Evolutionary conservation across 1,140 invertebrate genomes (phyloP).

Genomic region (Trinorchestia longiramus): DNA sequence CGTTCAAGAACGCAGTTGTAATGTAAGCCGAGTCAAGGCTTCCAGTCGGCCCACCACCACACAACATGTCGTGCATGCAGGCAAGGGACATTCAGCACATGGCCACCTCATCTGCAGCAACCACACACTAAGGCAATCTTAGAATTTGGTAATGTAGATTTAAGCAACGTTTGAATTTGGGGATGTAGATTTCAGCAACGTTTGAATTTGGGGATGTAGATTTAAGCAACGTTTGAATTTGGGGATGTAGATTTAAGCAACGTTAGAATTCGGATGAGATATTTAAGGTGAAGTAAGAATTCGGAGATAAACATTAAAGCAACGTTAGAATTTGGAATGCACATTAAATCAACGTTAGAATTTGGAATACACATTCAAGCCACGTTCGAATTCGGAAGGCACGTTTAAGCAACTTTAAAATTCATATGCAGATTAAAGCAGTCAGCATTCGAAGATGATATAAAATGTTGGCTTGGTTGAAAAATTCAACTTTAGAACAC

Average conservation of each 20-base stretch:
- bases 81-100: not conserved
- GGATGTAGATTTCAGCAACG: not conserved
- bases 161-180: not conserved
- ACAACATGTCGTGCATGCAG: too few species aligned
- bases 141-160: not conserved
- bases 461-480: too few species aligned
- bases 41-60: not conserved
- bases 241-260: not conserved
- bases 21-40: not conserved
- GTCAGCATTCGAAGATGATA: too few species aligned
- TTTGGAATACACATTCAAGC: too few species aligned
- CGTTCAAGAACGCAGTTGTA: not conserved
- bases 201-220: not conserved
- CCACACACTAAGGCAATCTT: not conserved
- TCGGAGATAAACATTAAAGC: not conserved
- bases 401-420: too few species aligned
- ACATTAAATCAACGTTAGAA: not conserved
- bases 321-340: not conserved
- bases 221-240: not conserved
- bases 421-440: too few species aligned
- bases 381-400: too few species aligned
- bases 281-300: not conserved
- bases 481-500: too few species aligned
- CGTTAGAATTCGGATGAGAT: not conserved
- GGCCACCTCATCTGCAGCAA: not conserved